These are phyloP conservation scores for Pachycephala philippinensis DNA, from an alignment of 2,113 vertebrate genomes.

Conservation along the genomic window DNA sequence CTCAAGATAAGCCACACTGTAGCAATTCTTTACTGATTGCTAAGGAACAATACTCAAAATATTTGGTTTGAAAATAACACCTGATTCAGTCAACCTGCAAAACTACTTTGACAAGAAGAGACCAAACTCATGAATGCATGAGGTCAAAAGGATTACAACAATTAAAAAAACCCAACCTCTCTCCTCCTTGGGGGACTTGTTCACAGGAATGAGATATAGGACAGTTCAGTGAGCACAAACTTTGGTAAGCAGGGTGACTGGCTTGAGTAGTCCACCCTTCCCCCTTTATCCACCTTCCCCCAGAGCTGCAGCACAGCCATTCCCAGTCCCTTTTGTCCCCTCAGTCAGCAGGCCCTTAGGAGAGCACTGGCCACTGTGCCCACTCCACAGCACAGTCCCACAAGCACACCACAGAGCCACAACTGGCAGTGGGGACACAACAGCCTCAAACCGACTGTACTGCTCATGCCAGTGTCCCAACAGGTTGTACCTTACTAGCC, in stretches of 20 bases:
- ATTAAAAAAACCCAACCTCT: neutral
- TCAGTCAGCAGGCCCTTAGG: neutral
- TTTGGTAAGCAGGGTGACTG: neutral
- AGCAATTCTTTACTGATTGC: neutral
- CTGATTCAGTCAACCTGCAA: conserved; percentile 42
- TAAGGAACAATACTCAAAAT: neutral
- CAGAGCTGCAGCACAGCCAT: neutral
- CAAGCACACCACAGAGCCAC: rapidly evolving
- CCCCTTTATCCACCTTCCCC: neutral
- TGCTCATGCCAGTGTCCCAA: neutral
- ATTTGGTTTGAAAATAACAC: conserved; percentile 15
- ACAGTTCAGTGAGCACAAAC: conserved; percentile 53
- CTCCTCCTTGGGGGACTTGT: conserved; percentile 5
- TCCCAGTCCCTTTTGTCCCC: neutral
- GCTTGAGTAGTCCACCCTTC: conserved; percentile 1
- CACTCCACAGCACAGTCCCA: neutral
- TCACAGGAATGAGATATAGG: conserved; percentile 25
- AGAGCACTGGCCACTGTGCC: neutral
- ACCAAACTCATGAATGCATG: conserved; percentile 27
- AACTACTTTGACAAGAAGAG: conserved; percentile 39
- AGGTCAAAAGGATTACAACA: conserved; percentile 54
- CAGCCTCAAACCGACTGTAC: neutral
- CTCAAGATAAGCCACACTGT: neutral
- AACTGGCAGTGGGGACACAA: neutral
- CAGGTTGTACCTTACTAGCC: neutral